Base-by-base conservation (phyloP, 2,113 vertebrate species). In the Henicopernis longicauda region DNA sequence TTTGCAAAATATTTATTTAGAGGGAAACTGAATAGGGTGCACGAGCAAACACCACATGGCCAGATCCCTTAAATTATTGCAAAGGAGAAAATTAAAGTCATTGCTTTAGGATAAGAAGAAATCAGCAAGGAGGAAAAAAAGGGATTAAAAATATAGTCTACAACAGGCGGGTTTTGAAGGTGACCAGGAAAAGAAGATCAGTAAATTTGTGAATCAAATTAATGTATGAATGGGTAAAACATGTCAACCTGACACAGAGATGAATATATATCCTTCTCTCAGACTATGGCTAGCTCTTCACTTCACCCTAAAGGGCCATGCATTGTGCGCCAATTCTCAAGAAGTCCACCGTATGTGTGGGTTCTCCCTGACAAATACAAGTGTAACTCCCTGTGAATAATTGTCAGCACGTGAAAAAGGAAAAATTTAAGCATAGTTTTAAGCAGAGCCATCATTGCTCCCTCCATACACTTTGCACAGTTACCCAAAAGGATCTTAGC, bases 1-100 rank as follows among this genome's bases (percentile, higher is more conserved):
- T 86, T 89, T 94, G 42, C 71, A 89, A 73, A 95, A 88, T 86
- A 89, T 84, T 95, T 97, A 90, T 95, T 96, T 93, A 87, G 40
- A 94, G 36, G 9, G 50, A 86, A 97, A 83, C 31, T 70, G 34
- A 90, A 93, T 93, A 89, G 40, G 23, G 6, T 78, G 54, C 27
- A 67, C 34, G 5, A 50, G 44, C n/a, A 80, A 95, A 59, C 65
- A 65, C 26, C 38, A 38, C 27, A 91, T 89, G 47, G 79, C 15
- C 40, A 92, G 77, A 82, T 31, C 0, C 7, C 22, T 96, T 42
- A 59, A 58, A 63, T 66, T 9, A 65, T 96, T 97, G 93, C 36
- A 86, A 85, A 76, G 27, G 36, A 86, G 66, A 94, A 95, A 83
- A 71, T 61, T 50, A 61, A 93, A 90, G 65, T 45, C 22, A 26